Base-by-base conservation (phyloP, 2,113 vertebrate species). In the Centrocercus urophasianus region DNA sequence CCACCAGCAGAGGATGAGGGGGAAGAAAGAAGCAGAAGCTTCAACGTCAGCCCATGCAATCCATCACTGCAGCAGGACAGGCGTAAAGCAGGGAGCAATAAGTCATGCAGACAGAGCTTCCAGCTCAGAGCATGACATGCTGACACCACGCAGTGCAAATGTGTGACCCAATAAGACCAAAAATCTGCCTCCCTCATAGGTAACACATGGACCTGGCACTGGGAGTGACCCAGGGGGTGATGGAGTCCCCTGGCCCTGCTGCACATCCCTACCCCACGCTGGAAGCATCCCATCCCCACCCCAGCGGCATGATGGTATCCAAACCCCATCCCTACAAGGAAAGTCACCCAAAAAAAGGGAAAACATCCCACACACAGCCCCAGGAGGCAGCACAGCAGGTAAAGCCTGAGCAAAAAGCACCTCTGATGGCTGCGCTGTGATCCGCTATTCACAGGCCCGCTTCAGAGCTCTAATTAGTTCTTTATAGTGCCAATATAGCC, bases 381-480 rank as follows among this genome's bases (percentile, higher is more conserved):
- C 63, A 8, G 60, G 40, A 80, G 67, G 45, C 34, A 75, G 3
- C 2, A 28, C 48, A 6, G 14, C 63, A 13, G 24, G 4, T 22
- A 17, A 27, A 40, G 45, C n/a, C 54, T 2, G 10, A 70, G 66
- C 47, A 75, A 57, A 59, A 78, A 20, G 28, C 21, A 38, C 52
- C 48, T 27, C 66, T 79, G 70, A 10, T 36, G 80, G 89, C 72
- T 60, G 43, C 4, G 16, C 8, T 8, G 36, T 40, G 19, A n/a
- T 8, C 48, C 34, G 1, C 60, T 25, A 21, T 2, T 54, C 89
- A 30, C 3, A 75, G 24, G 13, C 56, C 54, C 0, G 8, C 80
- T 83, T 16, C 87, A 57, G 72, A 77, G 64, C 83, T 54, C 93
- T 67, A 28, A 83, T 93, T 76, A 67, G 80, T 74, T 80, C 89